Conservation (phyloP, 2,797 vertebrate species). For the Tolypeutes matacus region DNA sequence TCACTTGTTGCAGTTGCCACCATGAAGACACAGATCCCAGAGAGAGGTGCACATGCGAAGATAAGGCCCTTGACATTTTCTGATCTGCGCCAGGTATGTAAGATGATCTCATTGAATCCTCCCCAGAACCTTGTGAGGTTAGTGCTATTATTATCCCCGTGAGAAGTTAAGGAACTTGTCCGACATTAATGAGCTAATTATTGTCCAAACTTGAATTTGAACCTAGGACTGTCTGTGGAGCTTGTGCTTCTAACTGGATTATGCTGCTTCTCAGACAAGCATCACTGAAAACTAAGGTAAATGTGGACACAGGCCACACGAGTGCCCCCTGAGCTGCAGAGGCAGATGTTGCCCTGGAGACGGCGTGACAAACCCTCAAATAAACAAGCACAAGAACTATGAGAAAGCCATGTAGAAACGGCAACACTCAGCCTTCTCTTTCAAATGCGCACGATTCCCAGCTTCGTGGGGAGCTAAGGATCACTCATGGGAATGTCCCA, state of each 20-base stretch:
- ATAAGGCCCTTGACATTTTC: background rate
- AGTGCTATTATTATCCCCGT: background rate
- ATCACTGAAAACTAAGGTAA: background rate
- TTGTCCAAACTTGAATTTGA: background rate
- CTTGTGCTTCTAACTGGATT: background rate
- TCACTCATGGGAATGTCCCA: slow-evolving; percentile 1
- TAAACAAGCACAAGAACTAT: background rate
- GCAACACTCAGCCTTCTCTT: background rate
- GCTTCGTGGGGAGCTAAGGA: background rate
- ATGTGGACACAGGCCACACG: background rate
- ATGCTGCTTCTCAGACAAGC: background rate
- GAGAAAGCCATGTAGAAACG: background rate
- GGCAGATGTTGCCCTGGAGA: background rate
- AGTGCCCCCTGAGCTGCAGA: background rate
- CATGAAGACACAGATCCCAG: background rate
- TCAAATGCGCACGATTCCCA: background rate
- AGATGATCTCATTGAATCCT: background rate
- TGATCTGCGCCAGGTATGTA: background rate
- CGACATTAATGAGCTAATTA: background rate
- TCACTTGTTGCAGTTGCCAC: background rate
- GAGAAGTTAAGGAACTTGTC: background rate
- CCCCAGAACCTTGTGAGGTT: background rate
- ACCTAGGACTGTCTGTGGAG: background rate
- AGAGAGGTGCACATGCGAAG: background rate
- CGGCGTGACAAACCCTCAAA: background rate